Evolutionary conservation across 2,888 invertebrate genomes (phyloP).

Genomic region (Synanthedon myopaeformis): DNA sequence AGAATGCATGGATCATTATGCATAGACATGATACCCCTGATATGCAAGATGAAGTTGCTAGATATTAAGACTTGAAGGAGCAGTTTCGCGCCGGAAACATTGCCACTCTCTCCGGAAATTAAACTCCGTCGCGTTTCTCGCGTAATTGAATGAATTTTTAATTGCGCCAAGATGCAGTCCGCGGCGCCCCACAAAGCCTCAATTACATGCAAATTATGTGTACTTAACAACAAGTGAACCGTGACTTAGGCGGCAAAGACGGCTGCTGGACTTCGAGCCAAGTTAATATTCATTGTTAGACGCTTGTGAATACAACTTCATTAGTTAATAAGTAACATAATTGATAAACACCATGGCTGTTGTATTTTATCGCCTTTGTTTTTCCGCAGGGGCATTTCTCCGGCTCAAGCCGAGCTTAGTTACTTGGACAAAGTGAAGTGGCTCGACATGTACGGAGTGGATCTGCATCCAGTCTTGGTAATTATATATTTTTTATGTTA

Average conservation of each 20-base stretch:
- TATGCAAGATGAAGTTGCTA: constrained; percentile 23
- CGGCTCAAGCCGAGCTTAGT: constrained; percentile 92
- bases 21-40: no score
- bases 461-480: constrained; percentile 95
- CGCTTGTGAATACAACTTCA: constrained; percentile 24
- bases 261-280: constrained; percentile 12
- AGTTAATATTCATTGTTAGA: constrained; percentile 38
- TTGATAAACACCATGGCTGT: constrained; percentile 7
- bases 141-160: constrained; percentile 67
- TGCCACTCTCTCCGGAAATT: constrained; percentile 46
- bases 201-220: constrained; percentile 67
- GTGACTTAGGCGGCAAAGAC: constrained; percentile 21
- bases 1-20: no score
- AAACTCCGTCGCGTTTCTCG: constrained; percentile 52
- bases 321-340: no score
- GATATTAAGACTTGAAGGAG: constrained; percentile 48
- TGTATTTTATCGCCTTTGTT: constrained; percentile 23
- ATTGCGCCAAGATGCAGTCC: constrained; percentile 58
- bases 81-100: constrained; percentile 40
- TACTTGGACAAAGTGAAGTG: constrained; percentile 98
- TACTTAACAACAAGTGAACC: constrained; percentile 43
- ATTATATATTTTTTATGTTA: constrained; percentile 30
- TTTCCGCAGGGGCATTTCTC: constrained; percentile 82
- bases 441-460: constrained; percentile 98
- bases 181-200: constrained; percentile 49